These are phyloP conservation scores for Rhinolophus sinicus DNA, from an alignment of 2,113 vertebrate genomes.

Conservation along the genomic window DNA sequence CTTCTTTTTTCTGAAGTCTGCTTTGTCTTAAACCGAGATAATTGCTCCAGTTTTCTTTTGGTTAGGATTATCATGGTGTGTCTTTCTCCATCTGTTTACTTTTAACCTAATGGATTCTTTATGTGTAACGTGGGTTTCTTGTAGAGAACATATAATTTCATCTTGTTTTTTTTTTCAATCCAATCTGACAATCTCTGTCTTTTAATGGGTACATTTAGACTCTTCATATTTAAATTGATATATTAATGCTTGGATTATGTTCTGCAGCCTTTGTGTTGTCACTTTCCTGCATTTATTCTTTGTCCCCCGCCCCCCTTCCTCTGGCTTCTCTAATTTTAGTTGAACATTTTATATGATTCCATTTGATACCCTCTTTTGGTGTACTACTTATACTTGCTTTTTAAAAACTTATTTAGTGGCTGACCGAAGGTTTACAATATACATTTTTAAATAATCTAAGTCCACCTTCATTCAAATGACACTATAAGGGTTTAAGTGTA, in stretches of 20 bases:
- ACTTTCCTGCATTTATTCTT: background rate
- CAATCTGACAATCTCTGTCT: background rate
- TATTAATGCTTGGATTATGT: background rate
- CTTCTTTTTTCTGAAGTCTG: background rate
- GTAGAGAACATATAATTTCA: background rate
- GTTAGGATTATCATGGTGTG: background rate
- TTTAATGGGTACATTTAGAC: background rate
- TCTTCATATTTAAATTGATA: background rate
- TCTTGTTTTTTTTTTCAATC: background rate
- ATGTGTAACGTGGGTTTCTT: background rate
- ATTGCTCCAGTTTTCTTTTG: background rate
- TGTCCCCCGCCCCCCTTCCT: background rate
- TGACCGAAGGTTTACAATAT: background rate
- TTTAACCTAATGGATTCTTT: background rate
- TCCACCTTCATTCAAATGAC: background rate
- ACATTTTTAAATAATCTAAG: background rate
- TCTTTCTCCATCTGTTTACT: background rate
- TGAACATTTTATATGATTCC: background rate
- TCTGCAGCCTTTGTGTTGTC: background rate
- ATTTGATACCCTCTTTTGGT: background rate
- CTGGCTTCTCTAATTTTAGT: conserved; percentile 26
- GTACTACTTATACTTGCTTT: background rate
- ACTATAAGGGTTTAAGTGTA: background rate
- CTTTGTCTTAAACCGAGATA: background rate
- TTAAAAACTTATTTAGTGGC: background rate